Evolutionary conservation across 2,113 vertebrate species (phyloP).

Genomic region (Marmota monax): DNA sequence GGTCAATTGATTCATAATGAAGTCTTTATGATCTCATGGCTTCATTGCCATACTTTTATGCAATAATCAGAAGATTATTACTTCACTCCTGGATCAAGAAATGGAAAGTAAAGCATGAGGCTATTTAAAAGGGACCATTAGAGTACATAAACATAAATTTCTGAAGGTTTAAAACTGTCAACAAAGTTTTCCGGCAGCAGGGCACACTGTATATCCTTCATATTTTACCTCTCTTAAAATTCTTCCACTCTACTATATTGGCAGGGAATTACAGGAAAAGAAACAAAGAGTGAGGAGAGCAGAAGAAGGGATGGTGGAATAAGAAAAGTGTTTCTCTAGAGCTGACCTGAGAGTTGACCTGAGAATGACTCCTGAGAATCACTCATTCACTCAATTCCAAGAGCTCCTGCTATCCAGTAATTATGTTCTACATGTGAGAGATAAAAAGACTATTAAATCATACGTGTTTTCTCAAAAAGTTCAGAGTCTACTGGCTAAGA

Average conservation of each 20-base stretch:
- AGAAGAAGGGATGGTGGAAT: not conserved
- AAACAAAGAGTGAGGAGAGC: not conserved
- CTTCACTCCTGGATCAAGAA: not conserved
- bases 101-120: not conserved
- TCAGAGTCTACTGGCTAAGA: not conserved
- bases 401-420: not conserved
- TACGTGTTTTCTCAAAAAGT: not conserved
- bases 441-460: not conserved
- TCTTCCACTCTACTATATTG: not conserved
- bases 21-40: slow-evolving; percentile 22
- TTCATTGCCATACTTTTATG: slow-evolving; percentile 43
- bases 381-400: not conserved
- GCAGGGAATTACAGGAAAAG: not conserved
- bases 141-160: not conserved
- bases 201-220: not conserved
- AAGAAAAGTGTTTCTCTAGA: not conserved
- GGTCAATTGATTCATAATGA: slow-evolving; percentile 13
- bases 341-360: not conserved
- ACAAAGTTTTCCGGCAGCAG: not conserved
- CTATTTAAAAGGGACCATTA: not conserved
- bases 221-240: not conserved
- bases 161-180: slow-evolving; percentile 48
- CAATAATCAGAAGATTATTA: slow-evolving; percentile 31
- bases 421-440: not conserved
- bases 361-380: not conserved